Evolutionary conservation across 2,113 vertebrate genomes (phyloP), one percentile per base, ranked within the genome.

Genomic region (Grantiella picta): DNA sequence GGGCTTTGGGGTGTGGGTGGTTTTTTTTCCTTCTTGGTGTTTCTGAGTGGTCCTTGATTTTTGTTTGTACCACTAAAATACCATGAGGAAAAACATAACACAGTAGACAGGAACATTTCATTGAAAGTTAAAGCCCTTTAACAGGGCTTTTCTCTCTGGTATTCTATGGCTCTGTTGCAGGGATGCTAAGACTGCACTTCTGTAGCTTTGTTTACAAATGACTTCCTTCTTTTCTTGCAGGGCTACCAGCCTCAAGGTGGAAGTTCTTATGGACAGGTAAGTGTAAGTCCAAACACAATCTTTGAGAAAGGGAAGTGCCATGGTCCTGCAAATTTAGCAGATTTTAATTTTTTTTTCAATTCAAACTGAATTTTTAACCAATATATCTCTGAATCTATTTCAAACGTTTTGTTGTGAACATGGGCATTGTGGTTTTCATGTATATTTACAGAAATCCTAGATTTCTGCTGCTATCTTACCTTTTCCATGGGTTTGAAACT

Each of bases 371-470:
- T 49, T 83, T 2, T 49, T 49, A 7, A 42, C 20, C 16, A 42
- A 18, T 12, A 3, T 21, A 59, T 10, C 22, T 52, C 20, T 38
- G 9, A 59, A 59, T 81, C 9, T 0, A 12, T 64, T 85, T 77
- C 3, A 63, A 33, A 77, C 9, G 4, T 31, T 60, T 16, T 40
- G 2, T 50, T 65, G 5, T 60, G 11, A 38, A 69, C 17, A 10
- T 9, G 11, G 7, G 5, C 5, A 0, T 11, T 36, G 5, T 47
- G 2, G 5, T 88, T 69, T 44, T 31, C 2, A 1, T n/a, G 2
- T 17, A 7, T n/a, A 23, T 6, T 5, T 45, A 20, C 29, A 24
- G 10, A 21, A 69, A 47, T 27, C 15, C 6, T 31, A 23, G 5
- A 3, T 70, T 88, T 9, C 20, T 9, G 0, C 50, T 59, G 8